These are phyloP conservation scores for Oriolus oriolus DNA, from an alignment of 2,113 vertebrate genomes.

Conservation along the genomic window DNA sequence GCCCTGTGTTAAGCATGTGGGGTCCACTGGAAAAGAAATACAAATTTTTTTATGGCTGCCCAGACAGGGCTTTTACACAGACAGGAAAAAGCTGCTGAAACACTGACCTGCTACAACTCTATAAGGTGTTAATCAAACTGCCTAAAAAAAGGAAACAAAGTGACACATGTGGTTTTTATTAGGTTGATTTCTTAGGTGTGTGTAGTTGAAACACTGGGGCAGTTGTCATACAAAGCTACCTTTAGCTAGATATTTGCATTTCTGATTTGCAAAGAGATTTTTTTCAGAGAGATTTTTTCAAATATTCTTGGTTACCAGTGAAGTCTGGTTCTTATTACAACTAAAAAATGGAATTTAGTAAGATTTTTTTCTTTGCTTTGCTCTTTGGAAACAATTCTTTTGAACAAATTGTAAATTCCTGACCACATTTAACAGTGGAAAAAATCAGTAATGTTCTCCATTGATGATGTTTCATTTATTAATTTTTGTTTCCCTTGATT, in stretches of 20 bases:
- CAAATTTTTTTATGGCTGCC: neutral
- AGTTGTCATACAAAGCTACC: neutral
- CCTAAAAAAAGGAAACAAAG: neutral
- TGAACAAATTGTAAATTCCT: neutral
- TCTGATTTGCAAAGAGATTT: neutral
- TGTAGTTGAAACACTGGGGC: neutral
- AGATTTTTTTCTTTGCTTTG: neutral
- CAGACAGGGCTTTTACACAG: neutral
- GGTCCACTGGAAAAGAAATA: neutral
- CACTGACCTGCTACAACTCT: neutral
- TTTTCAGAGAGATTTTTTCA: neutral
- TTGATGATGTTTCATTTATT: neutral
- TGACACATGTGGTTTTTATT: neutral
- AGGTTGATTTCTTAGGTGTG: neutral
- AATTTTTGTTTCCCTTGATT: neutral
- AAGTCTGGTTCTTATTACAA: neutral
- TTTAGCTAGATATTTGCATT: neutral
- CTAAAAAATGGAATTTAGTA: neutral
- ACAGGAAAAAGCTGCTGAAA: neutral
- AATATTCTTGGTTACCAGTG: neutral
- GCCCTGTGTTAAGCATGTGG: neutral
- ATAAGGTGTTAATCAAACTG: neutral
- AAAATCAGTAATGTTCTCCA: neutral
- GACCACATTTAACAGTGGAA: neutral
- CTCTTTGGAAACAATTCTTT: neutral